Evolutionary conservation across 2,113 vertebrate genomes (phyloP).

Genomic region (Trematocara stigmaticum): DNA sequence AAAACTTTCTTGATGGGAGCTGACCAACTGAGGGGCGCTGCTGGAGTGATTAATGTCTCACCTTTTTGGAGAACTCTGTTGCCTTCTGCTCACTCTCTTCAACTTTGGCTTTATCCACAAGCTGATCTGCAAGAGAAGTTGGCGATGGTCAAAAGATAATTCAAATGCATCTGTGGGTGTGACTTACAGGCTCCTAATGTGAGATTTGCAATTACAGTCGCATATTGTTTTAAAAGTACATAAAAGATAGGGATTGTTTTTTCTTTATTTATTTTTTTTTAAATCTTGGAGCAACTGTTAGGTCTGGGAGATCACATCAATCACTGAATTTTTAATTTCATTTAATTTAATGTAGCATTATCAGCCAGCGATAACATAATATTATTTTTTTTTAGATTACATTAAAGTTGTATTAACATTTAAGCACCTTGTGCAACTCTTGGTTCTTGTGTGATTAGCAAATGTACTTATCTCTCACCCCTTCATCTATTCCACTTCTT

Average conservation of each 20-base stretch:
- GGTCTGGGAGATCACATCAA: background rate
- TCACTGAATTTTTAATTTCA: background rate
- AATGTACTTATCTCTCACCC: accelerated
- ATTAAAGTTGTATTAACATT: background rate
- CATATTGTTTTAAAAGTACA: background rate
- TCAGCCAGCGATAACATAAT: background rate
- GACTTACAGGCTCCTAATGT: background rate
- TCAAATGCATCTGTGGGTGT: background rate
- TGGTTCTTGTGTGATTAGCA: background rate
- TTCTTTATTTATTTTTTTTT: background rate
- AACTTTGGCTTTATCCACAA: constrained; percentile 94
- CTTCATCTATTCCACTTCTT: background rate
- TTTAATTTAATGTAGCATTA: background rate
- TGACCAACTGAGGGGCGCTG: constrained; percentile 45
- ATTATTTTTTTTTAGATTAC: background rate
- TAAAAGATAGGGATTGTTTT: background rate
- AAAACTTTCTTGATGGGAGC: constrained; percentile 63
- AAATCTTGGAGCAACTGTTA: background rate
- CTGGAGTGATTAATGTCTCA: constrained; percentile 71
- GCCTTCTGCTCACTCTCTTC: constrained; percentile 95
- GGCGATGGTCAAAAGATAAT: background rate
- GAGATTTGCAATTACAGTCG: background rate
- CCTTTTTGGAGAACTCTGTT: constrained; percentile 93
- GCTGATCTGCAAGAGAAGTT: constrained; percentile 78
- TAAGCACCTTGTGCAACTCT: accelerated